A percentile compares a stretch with the other conserved stretches of the same genome.
Evolutionary conservation across 2,888 invertebrate genomes (phyloP).

Genomic region (Andricus curvator): DNA sequence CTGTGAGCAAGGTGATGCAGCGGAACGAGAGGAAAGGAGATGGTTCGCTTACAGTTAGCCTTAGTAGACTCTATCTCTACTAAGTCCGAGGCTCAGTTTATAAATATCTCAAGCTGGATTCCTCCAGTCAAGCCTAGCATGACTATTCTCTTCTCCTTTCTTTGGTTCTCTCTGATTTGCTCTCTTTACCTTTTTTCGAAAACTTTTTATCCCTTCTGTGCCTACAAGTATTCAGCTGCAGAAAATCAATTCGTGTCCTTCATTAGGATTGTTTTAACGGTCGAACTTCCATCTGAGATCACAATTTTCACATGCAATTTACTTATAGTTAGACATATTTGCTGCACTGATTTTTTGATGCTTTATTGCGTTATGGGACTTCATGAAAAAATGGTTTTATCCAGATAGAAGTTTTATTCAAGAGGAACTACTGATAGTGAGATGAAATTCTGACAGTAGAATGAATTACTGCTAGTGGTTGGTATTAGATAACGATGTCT

Average conservation of each 20-base stretch:
- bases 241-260: neutral
- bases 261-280: neutral
- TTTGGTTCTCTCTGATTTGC: slow-evolving; percentile 40
- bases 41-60: slow-evolving; percentile 59
- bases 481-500: slow-evolving; percentile 12
- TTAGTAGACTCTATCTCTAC: slow-evolving; percentile 53
- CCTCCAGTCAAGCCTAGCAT: slow-evolving; percentile 61
- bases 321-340: slow-evolving; percentile 8
- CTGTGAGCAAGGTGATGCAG: slow-evolving; percentile 44
- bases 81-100: slow-evolving; percentile 54
- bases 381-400: neutral
- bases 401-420: neutral
- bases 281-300: neutral
- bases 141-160: slow-evolving; percentile 55
- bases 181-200: slow-evolving; percentile 43
- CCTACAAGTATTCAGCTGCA: neutral
- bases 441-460: neutral
- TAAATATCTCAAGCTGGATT: slow-evolving; percentile 61
- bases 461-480: neutral
- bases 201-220: neutral
- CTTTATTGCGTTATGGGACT: neutral
- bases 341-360: neutral
- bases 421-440: neutral
- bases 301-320: slow-evolving; percentile 2
- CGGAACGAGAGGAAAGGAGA: slow-evolving; percentile 48